These are phyloP conservation scores for Colostygia pectinataria DNA, from an alignment of 2,888 invertebrate genomes.

Conservation along the genomic window DNA sequence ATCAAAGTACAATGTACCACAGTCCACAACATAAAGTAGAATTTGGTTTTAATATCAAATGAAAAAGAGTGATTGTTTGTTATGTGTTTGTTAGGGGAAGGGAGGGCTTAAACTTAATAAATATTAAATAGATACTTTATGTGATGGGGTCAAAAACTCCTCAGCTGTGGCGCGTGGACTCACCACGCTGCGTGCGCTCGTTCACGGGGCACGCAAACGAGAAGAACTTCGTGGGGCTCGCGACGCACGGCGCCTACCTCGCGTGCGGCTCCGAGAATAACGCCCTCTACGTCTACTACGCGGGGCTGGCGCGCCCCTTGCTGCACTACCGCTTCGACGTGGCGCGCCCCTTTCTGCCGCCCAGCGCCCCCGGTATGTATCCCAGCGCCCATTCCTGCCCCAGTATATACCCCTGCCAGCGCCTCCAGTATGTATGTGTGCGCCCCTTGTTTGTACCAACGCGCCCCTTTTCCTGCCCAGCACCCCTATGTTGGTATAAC, in stretches of 20 bases:
- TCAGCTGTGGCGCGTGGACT: conserved; percentile 92
- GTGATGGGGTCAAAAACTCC: too few relatives aligned
- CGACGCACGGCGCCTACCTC: conserved; percentile 93
- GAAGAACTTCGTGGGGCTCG: conserved; percentile 97
- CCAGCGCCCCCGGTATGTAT: background rate
- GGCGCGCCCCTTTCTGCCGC: conserved; percentile 86
- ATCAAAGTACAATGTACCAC: too few relatives aligned
- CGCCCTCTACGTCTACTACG: conserved; percentile 95
- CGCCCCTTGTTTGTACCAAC: too few relatives aligned
- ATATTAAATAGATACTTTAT: too few relatives aligned
- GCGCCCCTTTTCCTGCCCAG: too few relatives aligned
- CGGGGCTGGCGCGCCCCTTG: conserved; percentile 92
- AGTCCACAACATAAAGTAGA: too few relatives aligned
- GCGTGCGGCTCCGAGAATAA: conserved; percentile 98
- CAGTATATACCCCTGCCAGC: background rate
- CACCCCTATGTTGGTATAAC: too few relatives aligned
- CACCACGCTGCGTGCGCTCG: conserved; percentile 90
- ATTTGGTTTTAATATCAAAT: too few relatives aligned
- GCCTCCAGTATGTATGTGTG: too few relatives aligned
- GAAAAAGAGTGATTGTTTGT: too few relatives aligned
- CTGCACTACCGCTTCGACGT: conserved; percentile 94
- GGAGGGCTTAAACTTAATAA: too few relatives aligned
- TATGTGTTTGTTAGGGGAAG: too few relatives aligned
- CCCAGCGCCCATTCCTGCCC: conserved; percentile 58
- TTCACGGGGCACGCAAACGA: conserved; percentile 97